These are phyloP conservation scores for Acromyrmex charruanus DNA, from an alignment of 1,140 invertebrate species.

Conservation along the genomic window DNA sequence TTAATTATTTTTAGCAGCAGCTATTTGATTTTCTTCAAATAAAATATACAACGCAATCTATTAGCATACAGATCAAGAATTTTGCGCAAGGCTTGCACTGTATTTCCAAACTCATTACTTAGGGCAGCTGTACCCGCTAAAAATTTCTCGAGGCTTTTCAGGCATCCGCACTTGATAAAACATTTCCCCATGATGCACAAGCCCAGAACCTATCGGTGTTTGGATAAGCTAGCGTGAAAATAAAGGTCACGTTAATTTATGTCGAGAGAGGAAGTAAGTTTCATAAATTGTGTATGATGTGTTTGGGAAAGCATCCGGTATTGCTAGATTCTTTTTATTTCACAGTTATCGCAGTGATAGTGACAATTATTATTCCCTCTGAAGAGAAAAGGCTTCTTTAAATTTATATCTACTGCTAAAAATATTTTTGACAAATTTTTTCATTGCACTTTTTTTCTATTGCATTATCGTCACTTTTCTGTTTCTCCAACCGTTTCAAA, in stretches of 20 bases:
- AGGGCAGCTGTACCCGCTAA: not conserved
- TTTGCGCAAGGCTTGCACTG: constrained; percentile 1
- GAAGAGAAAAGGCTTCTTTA: not conserved
- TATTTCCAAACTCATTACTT: constrained; percentile 44
- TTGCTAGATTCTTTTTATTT: not conserved
- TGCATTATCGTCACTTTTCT: not conserved
- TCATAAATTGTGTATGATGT: constrained; percentile 29
- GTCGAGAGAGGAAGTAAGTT: not conserved
- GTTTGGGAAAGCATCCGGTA: constrained; percentile 10
- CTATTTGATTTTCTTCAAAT: constrained; percentile 13
- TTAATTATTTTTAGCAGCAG: constrained; percentile 24
- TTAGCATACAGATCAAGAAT: constrained; percentile 6
- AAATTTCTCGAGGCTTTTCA: constrained; percentile 48
- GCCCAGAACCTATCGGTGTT: constrained; percentile 27
- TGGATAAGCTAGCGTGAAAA: constrained; percentile 58
- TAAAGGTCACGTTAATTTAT: constrained; percentile 66
- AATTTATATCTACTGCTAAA: not conserved
- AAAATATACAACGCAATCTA: constrained; percentile 18
- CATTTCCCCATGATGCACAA: constrained; percentile 50
- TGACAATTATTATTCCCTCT: not conserved
- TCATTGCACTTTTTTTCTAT: not conserved
- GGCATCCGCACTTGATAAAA: constrained; percentile 69
- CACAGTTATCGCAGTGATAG: not conserved
- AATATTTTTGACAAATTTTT: not conserved
- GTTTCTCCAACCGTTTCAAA: not conserved